Evolutionary conservation across 2,797 vertebrate genomes (phyloP), one percentile per base, ranked within the genome.

Genomic region (Lophius americanus): DNA sequence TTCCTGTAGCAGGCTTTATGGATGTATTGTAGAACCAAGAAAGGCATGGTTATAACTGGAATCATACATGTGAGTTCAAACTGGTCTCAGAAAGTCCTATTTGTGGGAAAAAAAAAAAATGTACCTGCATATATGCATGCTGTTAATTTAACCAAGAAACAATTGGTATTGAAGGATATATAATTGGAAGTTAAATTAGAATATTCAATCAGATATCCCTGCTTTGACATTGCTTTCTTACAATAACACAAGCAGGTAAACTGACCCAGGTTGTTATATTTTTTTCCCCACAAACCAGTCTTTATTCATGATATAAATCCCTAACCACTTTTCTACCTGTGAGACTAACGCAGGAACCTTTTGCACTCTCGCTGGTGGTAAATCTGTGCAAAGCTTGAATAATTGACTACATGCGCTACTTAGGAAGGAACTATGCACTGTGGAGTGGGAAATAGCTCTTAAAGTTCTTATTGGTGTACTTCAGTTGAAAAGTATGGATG

Each of bases 331-430:
- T 62, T 64, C 61, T 63, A 69, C 68, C 67, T 60, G 36, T 49
- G 56, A 10, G 33, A 54, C 48, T 79, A 54, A 60, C 69, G 33
- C 63, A 46, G 43, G 37, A 71, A 82, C 71, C 66, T 59, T 82
- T 84, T 76, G 58, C 71, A 66, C 66, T 49, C 78, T 75, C 36
- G 77, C 46, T 54, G 23, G 50, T 63, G 49, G 56, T 68, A 81
- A 84, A 87, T 82, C 72, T 67, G 60, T 73, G 64, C 70, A 70
- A 80, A 70, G 60, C 73, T 76, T 85, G 46, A 88, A 75, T 89
- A 76, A 89, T 87, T 89, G 71, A 84, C 55, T 32, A 13, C 13
- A 43, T 62, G 50, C 7, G 9, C 66, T 63, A 64, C 65, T 78
- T 64, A 43, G 39, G 39, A 39, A 64, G 59, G 78, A 75, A 79